Base-by-base conservation (phyloP, 1,140 invertebrate genomes). In the Aphelenchoides besseyi region DNA sequence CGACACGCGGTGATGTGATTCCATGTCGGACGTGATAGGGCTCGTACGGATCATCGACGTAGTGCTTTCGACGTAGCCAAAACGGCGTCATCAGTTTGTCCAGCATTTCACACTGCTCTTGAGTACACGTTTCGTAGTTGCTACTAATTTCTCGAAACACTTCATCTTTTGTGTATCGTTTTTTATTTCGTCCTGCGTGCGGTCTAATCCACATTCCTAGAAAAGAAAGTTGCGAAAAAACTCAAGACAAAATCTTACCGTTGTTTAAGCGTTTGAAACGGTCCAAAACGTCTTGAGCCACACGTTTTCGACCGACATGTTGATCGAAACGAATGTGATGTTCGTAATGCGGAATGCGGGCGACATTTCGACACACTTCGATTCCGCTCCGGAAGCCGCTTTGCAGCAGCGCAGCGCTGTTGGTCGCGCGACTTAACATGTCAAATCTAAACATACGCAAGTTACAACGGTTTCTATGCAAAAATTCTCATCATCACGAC, bases 41-140 rank as follows among this genome's bases (percentile, higher is more conserved):
- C 37, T 80, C 78, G 62, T 83, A 81, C 16, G 82, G 82, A 61
- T 83, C 82, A 61, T 85, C 70, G 2, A 75, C 70, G 71, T 83
- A 83, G 48, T 85, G 72, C 53, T 74, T 79, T 33, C 32, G 76
- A 12, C 81, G 76, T 3, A 83, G 69, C 82, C 82, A 83, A 64
- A 76, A 83, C 5, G 81, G 81, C 12, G 83, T 82, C 71, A 84
- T 79, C 80, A 83, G 79, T 62, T 80, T 83, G 61, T 83, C 82
- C 30, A 83, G 72, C 73, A 83, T 83, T 59, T 63, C 55, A 41
- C 79, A 85, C 41, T 83, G 70, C 30, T 80, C 71, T 71, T 78
- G 73, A 1, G 83, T 85, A 54, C 79, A 85, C 1, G 83, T 83
- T 41, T 75, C 79, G 33, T 72, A 84, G 36, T 85, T 66, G 5